Percentiles rank a stretch among this genome's conserved stretches.
These are phyloP conservation scores for Agonum fuliginosum DNA, from an alignment of 2,888 invertebrate genomes.

Conservation along the genomic window DNA sequence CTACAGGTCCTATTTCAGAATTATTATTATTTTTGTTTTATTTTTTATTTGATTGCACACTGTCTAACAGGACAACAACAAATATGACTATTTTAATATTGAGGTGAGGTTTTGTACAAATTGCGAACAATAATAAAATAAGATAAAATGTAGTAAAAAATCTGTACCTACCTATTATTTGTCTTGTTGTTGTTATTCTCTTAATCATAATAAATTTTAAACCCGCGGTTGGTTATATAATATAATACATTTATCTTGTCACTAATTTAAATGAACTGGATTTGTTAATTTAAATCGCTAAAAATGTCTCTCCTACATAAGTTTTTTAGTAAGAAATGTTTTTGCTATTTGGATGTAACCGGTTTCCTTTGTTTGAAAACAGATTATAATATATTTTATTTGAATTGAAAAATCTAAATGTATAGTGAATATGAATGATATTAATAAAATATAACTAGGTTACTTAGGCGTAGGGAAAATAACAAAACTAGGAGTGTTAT, in stretches of 20 bases:
- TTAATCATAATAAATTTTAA: neutral
- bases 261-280: neutral
- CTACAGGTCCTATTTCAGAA: no score
- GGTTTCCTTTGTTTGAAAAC: neutral
- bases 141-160: no score
- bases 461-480: neutral
- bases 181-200: neutral
- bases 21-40: no score
- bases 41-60: no score
- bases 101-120: no score
- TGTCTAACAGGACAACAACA: no score
- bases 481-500: no score
- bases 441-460: neutral
- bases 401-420: no score
- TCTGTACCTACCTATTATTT: no score
- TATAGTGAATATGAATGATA: neutral
- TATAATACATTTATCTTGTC: neutral
- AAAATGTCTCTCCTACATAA: neutral
- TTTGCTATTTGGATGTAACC: neutral
- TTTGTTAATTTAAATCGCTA: neutral
- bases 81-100: no score
- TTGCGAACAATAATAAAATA: no score
- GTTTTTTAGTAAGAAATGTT: neutral
- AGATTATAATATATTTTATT: neutral
- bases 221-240: neutral